Evolutionary conservation across 2,888 invertebrate species (phyloP), one percentile per base, ranked within the genome.

Genomic region (Actias luna): DNA sequence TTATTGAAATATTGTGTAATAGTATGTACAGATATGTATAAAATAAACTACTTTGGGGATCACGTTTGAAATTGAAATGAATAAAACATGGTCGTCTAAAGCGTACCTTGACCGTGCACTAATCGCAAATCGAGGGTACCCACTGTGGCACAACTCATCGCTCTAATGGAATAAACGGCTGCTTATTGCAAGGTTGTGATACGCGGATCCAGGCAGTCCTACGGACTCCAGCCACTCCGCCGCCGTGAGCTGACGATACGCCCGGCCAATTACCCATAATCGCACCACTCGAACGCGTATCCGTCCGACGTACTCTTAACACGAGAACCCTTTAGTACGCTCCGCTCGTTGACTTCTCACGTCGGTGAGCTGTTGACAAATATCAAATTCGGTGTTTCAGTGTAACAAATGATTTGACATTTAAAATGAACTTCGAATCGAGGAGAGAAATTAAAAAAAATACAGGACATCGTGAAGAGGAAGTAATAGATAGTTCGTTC

Each of bases 121-220:
- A 87, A 88, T 87, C 79, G 77, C 70, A 72, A 73, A 72, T 67
- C 66, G 72, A 77, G 78, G 76, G 79, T 84, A 85, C 87, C 83
- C 83, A 81, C 84, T 83, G 82, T 82, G 85, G 82, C 78, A 80
- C 85, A 87, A 85, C 81, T 80, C 85, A 87, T 84, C 83, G 86
- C 84, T 78, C 80, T 89, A 91, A 92, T 92, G 89, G 86, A 83
- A 92, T 92, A 92, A 92, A 85, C 84, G 91, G 82, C 82, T 82
- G 80, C 86, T 86, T 85, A 85, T 80, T 82, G 85, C 92, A 91
- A 92, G 92, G 92, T 89, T 90, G 90, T 84, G 84, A 82, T 82
- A 83, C 73, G 74, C 73, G 74, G 82, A 75, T 78, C 85, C 83
- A 82, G 82, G 80, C 88, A 83, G 84, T 84, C 78, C 82, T 80